Percentiles rank a stretch among this genome's conserved stretches.
Evolutionary conservation across 2,888 invertebrate genomes (phyloP).

Genomic region (Leucophora obtusa): DNA sequence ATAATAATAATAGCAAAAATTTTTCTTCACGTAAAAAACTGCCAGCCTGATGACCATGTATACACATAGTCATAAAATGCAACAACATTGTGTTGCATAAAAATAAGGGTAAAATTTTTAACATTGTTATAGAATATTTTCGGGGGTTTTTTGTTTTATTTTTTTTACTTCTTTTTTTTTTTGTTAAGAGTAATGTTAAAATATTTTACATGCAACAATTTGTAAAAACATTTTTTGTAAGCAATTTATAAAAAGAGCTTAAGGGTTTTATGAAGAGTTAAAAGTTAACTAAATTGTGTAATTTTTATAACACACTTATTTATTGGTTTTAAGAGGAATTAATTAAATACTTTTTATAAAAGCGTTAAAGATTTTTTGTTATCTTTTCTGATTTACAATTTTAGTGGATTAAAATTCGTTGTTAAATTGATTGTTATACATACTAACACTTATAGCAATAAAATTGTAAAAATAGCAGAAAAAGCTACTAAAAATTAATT

Average conservation of each 20-base stretch:
- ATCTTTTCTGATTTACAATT: no score
- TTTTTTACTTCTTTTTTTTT: conserved; percentile 13
- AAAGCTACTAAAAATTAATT: no score
- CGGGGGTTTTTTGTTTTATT: neutral
- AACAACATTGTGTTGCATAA: conserved; percentile 63
- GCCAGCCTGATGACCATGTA: neutral
- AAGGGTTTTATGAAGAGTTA: neutral
- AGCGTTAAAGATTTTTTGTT: no score
- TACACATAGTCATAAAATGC: conserved; percentile 66
- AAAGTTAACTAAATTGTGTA: neutral
- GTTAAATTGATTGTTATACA: no score
- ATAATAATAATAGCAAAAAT: no score
- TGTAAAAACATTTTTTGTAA: conserved; percentile 36
- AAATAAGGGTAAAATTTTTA: neutral
- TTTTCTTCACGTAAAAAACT: no score
- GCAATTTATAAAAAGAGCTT: neutral
- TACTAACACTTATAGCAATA: no score
- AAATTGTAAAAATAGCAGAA: no score
- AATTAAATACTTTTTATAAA: neutral
- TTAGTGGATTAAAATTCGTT: no score
- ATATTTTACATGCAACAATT: conserved; percentile 51
- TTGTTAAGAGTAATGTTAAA: conserved; percentile 16
- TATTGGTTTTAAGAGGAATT: neutral
- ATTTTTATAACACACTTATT: neutral
- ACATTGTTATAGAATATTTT: no score